A percentile compares a stretch with the other conserved stretches of the same genome.
Conservation (phyloP, 1,140 invertebrate genomes). For the Luehdorfia chinensis region DNA sequence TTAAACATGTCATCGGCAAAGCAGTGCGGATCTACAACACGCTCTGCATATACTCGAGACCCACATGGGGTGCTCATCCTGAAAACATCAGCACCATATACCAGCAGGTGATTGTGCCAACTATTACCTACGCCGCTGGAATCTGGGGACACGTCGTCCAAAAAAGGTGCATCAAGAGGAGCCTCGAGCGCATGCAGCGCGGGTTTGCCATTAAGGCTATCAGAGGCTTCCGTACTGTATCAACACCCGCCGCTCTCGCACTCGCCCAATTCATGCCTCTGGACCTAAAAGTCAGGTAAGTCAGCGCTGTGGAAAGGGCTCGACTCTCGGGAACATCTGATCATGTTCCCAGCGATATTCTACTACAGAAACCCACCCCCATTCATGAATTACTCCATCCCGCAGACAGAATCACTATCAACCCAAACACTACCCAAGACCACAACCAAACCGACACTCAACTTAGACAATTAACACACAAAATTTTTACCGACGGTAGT, state of each 20-base stretch:
- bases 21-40: constrained; percentile 16
- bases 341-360: constrained; percentile 5
- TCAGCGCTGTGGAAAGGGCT: not conserved
- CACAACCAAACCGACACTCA: not conserved
- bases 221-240: constrained; percentile 17
- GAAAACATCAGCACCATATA: too few species aligned
- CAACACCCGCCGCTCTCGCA: constrained; percentile 6
- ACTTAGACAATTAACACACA: not conserved
- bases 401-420: not conserved
- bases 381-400: constrained; percentile 14
- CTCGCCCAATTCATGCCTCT: too few species aligned
- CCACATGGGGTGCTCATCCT: too few species aligned
- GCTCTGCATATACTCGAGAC: not conserved
- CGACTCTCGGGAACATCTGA: not conserved
- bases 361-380: constrained; percentile 1
- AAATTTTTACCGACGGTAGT: constrained; percentile 20
- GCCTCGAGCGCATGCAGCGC: too few species aligned
- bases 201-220: too few species aligned
- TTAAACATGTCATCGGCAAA: constrained; percentile 9
- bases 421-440: not conserved
- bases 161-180: too few species aligned
- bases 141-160: too few species aligned
- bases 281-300: too few species aligned
- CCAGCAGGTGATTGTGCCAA: too few species aligned
- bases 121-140: too few species aligned